These are phyloP conservation scores for Psilanteris sp. DNA, from an alignment of 1,140 invertebrate genomes.

Conservation along the genomic window DNA sequence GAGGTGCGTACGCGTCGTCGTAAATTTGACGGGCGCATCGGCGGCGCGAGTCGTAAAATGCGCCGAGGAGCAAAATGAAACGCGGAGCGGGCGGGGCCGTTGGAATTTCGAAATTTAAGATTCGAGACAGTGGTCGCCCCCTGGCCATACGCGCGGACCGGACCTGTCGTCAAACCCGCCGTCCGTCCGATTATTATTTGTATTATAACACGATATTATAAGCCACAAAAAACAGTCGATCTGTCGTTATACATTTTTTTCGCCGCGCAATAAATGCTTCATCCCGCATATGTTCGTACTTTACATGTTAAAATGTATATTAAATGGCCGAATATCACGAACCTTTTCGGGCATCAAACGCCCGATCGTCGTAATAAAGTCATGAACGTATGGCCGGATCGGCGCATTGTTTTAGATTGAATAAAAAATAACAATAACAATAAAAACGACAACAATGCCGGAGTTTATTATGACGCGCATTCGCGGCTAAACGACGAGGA, in stretches of 20 bases:
- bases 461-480: too few relatives aligned
- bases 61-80: constrained; percentile 50
- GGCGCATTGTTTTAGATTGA: too few relatives aligned
- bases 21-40: constrained; percentile 70
- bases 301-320: constrained; percentile 33
- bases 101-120: constrained; percentile 73
- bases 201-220: constrained; percentile 64
- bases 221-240: constrained; percentile 33
- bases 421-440: too few relatives aligned
- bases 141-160: constrained; percentile 50
- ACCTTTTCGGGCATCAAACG: constrained; percentile 6
- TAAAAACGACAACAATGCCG: too few relatives aligned
- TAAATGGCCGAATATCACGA: constrained; percentile 36
- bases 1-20: constrained; percentile 68
- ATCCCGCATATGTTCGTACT: constrained; percentile 20
- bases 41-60: constrained; percentile 68
- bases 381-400: too few relatives aligned
- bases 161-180: constrained; percentile 58
- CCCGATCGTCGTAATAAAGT: constrained; percentile 20
- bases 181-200: constrained; percentile 63
- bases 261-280: constrained; percentile 22
- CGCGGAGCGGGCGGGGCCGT: constrained; percentile 39
- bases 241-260: constrained; percentile 54
- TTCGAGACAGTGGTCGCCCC: constrained; percentile 67
- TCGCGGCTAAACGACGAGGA: too few relatives aligned